Percentiles rank a stretch among this genome's conserved stretches.
phyloP scores from a whole-genome alignment of 2,113 vertebrate species.

The Promerops cafer region DNA sequence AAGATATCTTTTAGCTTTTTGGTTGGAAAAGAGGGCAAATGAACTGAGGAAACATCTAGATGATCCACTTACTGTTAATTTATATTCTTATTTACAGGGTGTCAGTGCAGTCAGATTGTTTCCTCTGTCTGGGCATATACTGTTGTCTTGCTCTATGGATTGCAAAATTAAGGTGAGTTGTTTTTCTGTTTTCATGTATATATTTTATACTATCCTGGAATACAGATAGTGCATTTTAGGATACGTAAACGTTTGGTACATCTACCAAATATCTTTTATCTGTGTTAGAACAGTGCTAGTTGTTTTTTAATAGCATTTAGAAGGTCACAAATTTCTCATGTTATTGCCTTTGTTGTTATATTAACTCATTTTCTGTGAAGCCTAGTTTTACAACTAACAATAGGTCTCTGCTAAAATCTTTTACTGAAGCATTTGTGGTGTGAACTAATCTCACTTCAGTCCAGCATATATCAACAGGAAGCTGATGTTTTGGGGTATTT shows the following conservation, averaged over 20 bases:
- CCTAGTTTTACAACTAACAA: background rate
- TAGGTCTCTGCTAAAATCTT: background rate
- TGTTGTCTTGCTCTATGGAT: constrained; percentile 96
- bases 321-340: background rate
- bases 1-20: constrained; percentile 1
- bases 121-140: constrained; percentile 89
- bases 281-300: background rate
- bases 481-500: background rate
- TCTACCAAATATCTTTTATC: background rate
- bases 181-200: background rate
- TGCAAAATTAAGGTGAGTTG: constrained; percentile 95
- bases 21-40: background rate
- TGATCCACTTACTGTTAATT: background rate
- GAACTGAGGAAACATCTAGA: background rate
- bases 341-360: background rate
- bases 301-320: background rate
- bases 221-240: background rate
- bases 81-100: constrained; percentile 73
- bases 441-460: background rate
- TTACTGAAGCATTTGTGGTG: background rate
- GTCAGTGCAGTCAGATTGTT: constrained; percentile 96
- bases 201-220: background rate
- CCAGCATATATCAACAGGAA: background rate
- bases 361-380: background rate
- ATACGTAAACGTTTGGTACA: background rate